Conservation (phyloP, 2,888 invertebrate genomes). For the Thumatha senex region DNA sequence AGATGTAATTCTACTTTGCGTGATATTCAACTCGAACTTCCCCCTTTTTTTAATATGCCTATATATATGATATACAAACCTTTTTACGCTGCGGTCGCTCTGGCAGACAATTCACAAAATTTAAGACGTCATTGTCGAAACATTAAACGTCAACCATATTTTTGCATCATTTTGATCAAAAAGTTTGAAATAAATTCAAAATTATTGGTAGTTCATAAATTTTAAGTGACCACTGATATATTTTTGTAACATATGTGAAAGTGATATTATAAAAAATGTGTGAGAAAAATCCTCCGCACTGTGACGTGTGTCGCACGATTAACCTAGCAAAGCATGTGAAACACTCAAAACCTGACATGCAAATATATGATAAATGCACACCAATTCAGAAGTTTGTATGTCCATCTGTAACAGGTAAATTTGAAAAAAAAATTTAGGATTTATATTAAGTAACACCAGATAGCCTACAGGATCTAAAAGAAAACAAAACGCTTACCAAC, state of each 20-base stretch:
- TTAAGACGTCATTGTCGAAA: slow-evolving; percentile 3
- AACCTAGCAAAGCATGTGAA: slow-evolving; percentile 64
- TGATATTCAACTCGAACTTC: too few relatives aligned
- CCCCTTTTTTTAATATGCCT: too few relatives aligned
- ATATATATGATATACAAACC: too few relatives aligned
- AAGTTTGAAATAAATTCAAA: slow-evolving; percentile 10
- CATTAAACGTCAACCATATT: slow-evolving; percentile 13
- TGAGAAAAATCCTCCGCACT: slow-evolving; percentile 22
- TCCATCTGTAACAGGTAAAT: slow-evolving; percentile 51
- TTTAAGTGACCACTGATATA: neutral
- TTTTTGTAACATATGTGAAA: neutral
- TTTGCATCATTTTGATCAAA: slow-evolving; percentile 8
- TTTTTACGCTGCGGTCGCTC: neutral
- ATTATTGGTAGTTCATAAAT: slow-evolving; percentile 1
- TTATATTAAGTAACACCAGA: too few relatives aligned
- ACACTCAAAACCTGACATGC: slow-evolving; percentile 68
- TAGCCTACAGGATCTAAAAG: neutral
- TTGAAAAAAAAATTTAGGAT: too few relatives aligned
- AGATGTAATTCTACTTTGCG: too few relatives aligned
- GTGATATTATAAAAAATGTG: slow-evolving; percentile 4
- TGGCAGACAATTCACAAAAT: slow-evolving; percentile 1
- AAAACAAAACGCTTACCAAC: too few relatives aligned
- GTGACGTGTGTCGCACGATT: slow-evolving; percentile 72
- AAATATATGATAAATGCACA: slow-evolving; percentile 67
- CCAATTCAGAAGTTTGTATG: slow-evolving; percentile 51